Percentiles rank a stretch among this genome's conserved stretches.
phyloP scores from a whole-genome alignment of 2,797 vertebrate genomes.

The Cynopterus sphinx region DNA sequence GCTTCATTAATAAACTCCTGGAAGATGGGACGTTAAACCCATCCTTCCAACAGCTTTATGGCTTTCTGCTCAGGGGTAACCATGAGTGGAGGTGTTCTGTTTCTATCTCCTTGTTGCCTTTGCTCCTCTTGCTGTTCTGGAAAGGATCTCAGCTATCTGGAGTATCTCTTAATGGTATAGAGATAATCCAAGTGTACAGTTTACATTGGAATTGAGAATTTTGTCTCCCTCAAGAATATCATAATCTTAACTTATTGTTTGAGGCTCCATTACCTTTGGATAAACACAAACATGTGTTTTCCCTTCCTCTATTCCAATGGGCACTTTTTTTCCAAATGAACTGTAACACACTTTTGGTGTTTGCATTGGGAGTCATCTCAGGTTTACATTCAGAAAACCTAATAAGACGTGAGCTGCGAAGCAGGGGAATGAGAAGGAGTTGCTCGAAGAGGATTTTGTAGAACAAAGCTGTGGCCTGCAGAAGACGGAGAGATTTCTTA shows the following conservation, averaged over 20 bases:
- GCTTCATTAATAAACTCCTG: background rate
- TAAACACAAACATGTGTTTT: slow-evolving; percentile 67
- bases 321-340: slow-evolving; percentile 65
- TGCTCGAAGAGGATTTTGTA: background rate
- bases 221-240: slow-evolving; percentile 62
- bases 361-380: slow-evolving; percentile 17
- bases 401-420: slow-evolving; percentile 10
- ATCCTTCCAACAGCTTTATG: background rate
- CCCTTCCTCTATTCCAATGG: slow-evolving; percentile 16
- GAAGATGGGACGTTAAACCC: background rate
- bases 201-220: slow-evolving; percentile 41
- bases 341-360: slow-evolving; percentile 28
- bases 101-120: background rate
- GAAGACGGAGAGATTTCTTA: background rate
- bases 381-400: slow-evolving; percentile 48
- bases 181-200: slow-evolving; percentile 25
- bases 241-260: slow-evolving; percentile 53
- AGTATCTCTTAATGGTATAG: slow-evolving; percentile 23
- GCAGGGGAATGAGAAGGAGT: background rate
- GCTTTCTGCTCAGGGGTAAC: background rate
- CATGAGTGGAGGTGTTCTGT: background rate
- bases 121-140: background rate
- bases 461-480: background rate
- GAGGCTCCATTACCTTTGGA: slow-evolving; percentile 65
- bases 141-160: background rate